Conservation (phyloP, 2,888 invertebrate species). For the Rhabditoides inermis region DNA sequence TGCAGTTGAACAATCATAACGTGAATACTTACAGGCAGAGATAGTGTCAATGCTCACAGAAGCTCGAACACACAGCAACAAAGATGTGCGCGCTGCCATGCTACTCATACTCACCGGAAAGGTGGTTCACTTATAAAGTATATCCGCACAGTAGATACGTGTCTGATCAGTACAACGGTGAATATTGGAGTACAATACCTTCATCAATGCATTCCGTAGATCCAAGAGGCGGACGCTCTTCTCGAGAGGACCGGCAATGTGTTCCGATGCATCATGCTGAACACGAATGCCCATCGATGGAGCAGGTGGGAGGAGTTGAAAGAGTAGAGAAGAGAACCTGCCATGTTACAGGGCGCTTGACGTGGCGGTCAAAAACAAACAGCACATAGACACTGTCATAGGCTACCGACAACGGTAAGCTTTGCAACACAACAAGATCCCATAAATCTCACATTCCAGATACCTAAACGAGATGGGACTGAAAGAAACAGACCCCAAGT, state of each 20-base stretch:
- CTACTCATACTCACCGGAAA: slow-evolving; percentile 43
- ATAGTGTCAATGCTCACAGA: slow-evolving; percentile 53
- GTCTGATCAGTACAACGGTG: not conserved
- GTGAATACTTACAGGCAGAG: slow-evolving; percentile 52
- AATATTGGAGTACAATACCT: not conserved
- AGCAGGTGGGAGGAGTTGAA: slow-evolving; percentile 63
- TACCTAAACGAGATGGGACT: slow-evolving; percentile 61
- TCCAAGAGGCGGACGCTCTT: slow-evolving; percentile 67
- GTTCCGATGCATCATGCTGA: slow-evolving; percentile 67
- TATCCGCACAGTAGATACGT: not conserved
- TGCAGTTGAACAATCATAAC: too few species aligned
- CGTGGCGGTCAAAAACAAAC: slow-evolving; percentile 67
- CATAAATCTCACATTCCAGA: too few species aligned
- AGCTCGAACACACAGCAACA: slow-evolving; percentile 34
- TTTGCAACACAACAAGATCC: too few species aligned
- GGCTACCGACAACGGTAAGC: slow-evolving; percentile 63
- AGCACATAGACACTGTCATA: slow-evolving; percentile 68
- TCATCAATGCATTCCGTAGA: slow-evolving; percentile 46
- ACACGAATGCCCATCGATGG: slow-evolving; percentile 69
- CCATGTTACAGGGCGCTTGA: slow-evolving; percentile 67
- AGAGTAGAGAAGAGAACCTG: too few species aligned
- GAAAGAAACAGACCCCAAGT: slow-evolving; percentile 53
- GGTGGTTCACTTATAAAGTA: slow-evolving; percentile 4
- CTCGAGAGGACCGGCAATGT: slow-evolving; percentile 60
- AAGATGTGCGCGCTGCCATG: slow-evolving; percentile 57